Evolutionary conservation across 2,797 vertebrate genomes (phyloP).

Genomic region (Darevskia mixta): DNA sequence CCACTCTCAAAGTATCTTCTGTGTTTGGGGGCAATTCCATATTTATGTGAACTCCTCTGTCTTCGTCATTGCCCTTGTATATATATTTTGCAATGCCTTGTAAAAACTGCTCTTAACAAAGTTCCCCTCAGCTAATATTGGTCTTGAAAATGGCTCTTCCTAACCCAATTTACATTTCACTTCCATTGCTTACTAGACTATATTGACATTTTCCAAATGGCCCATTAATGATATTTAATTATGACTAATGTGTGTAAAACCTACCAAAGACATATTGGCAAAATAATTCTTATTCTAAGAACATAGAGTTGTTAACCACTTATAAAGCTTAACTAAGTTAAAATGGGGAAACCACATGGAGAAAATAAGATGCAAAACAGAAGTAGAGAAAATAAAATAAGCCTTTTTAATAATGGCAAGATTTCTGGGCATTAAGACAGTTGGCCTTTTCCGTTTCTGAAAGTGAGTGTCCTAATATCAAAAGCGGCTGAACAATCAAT

Average conservation of each 20-base stretch:
- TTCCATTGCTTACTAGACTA: constrained; percentile 2
- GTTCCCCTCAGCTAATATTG: rapidly evolving
- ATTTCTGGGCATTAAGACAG: constrained; percentile 42
- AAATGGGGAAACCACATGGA: constrained; percentile 1
- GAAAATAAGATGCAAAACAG: constrained; percentile 43
- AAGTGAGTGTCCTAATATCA: constrained; percentile 49
- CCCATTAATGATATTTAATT: constrained; percentile 39
- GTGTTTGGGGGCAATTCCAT: background rate
- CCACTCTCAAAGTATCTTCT: background rate
- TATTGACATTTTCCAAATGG: constrained; percentile 37
- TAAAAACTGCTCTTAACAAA: background rate
- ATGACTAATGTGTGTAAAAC: constrained; percentile 28
- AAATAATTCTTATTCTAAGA: background rate
- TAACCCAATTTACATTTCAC: constrained; percentile 15
- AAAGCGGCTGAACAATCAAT: constrained; percentile 54
- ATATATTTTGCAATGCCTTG: background rate
- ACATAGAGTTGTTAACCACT: background rate
- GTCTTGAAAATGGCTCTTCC: background rate
- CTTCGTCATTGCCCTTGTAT: background rate
- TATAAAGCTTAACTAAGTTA: background rate
- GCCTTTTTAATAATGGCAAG: constrained; percentile 27
- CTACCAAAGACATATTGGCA: constrained; percentile 20
- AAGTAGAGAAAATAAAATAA: constrained; percentile 31
- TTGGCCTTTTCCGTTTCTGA: constrained; percentile 34
- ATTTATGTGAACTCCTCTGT: background rate